A percentile compares a stretch with the other conserved stretches of the same genome.
Conservation (phyloP, 1,140 invertebrate genomes). For the Scaptodrosophila lebanonensis region DNA sequence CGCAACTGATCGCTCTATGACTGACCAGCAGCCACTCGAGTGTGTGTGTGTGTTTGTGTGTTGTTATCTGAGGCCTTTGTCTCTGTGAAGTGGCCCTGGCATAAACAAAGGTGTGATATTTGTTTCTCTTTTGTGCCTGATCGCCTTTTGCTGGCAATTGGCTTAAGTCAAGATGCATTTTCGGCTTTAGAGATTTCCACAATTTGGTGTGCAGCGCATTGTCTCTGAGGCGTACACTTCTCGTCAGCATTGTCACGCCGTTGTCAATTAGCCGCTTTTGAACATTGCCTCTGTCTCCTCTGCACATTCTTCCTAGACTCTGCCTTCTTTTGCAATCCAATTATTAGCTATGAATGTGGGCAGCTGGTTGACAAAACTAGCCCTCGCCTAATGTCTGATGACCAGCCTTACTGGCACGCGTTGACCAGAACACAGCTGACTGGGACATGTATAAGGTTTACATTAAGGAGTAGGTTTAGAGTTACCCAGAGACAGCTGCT, state of each 20-base stretch:
- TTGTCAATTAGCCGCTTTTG: constrained; percentile 60
- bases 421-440: too few relatives aligned
- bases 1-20: constrained; percentile 43
- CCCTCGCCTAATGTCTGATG: too few relatives aligned
- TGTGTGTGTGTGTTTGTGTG: not conserved
- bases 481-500: too few relatives aligned
- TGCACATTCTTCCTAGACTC: constrained; percentile 4
- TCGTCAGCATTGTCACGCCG: constrained; percentile 56
- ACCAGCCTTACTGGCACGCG: too few relatives aligned
- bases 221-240: constrained; percentile 55
- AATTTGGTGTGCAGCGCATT: not conserved
- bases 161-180: constrained; percentile 73
- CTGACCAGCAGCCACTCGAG: constrained; percentile 41
- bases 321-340: constrained; percentile 49
- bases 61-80: constrained; percentile 23
- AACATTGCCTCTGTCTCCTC: not conserved
- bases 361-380: too few relatives aligned
- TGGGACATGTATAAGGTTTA: too few relatives aligned
- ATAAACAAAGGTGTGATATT: constrained; percentile 76
- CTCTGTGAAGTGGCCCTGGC: constrained; percentile 18
- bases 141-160: constrained; percentile 75
- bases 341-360: constrained; percentile 33
- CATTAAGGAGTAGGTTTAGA: too few relatives aligned
- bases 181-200: constrained; percentile 8
- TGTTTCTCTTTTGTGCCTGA: constrained; percentile 69